Evolutionary conservation across 2,888 invertebrate genomes (phyloP).

Genomic region (Monochamus alternatus): DNA sequence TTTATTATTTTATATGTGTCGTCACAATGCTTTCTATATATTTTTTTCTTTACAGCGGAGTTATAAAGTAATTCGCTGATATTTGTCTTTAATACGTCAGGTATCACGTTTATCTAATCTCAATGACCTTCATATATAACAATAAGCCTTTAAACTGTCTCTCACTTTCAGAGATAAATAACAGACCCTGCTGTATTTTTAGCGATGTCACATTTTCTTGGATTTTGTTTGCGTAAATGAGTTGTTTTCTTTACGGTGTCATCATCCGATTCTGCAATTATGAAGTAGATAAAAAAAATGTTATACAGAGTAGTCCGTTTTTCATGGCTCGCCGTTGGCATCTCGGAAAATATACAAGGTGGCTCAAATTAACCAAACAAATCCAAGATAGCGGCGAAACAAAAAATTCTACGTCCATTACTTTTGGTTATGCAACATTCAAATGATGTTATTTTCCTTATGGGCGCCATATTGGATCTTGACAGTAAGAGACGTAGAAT

Average conservation of each 20-base stretch:
- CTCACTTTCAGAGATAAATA: neutral
- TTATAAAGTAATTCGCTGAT: slow-evolving; percentile 17
- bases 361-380: no score
- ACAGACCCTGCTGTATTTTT: slow-evolving; percentile 1
- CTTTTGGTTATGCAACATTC: no score
- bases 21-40: neutral
- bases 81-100: neutral
- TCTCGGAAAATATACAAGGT: no score
- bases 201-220: neutral
- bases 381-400: no score
- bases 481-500: no score
- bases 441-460: no score
- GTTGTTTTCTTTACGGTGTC: no score
- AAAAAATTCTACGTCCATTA: no score
- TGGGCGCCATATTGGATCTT: no score
- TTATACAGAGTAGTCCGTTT: no score
- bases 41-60: neutral
- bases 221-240: no score
- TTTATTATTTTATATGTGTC: neutral
- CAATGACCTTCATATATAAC: slow-evolving; percentile 8
- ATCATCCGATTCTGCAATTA: neutral
- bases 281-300: neutral
- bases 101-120: slow-evolving; percentile 15
- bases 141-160: slow-evolving; percentile 7
- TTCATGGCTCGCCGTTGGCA: no score